These are phyloP conservation scores for Podabrus alpinus DNA, from an alignment of 2,888 invertebrate genomes.

Conservation along the genomic window DNA sequence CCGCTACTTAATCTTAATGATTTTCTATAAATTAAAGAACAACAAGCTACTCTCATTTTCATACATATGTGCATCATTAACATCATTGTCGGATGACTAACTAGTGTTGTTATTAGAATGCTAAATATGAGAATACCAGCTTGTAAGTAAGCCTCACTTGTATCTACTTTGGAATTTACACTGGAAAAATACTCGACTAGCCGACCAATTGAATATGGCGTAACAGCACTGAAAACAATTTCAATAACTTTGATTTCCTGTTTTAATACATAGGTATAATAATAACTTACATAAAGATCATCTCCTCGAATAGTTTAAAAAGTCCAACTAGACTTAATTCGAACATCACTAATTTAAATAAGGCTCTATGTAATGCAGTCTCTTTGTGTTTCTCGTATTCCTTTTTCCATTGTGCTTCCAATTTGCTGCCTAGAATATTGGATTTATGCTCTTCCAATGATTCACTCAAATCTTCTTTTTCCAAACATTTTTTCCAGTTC, in stretches of 20 bases:
- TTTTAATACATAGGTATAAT: not conserved
- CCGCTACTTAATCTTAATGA: constrained; percentile 70
- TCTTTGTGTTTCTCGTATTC: constrained; percentile 49
- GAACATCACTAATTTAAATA: constrained; percentile 45
- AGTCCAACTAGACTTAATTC: constrained; percentile 44
- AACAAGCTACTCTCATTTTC: constrained; percentile 81
- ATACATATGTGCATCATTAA: constrained; percentile 69
- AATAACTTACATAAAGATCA: constrained; percentile 49
- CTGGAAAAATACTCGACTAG: constrained; percentile 66
- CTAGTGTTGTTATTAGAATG: not conserved
- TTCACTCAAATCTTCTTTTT: constrained; percentile 72
- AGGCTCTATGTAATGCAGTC: constrained; percentile 46
- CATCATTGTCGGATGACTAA: not conserved
- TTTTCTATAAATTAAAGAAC: constrained; percentile 83
- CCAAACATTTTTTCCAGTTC: constrained; percentile 41
- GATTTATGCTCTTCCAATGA: constrained; percentile 72
- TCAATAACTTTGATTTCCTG: not conserved
- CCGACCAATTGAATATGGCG: constrained; percentile 63
- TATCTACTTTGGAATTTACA: constrained; percentile 44
- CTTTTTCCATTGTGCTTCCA: constrained; percentile 61
- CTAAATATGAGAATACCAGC: constrained; percentile 57
- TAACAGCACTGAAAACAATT: constrained; percentile 44
- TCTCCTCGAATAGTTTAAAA: constrained; percentile 46
- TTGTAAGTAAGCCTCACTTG: constrained; percentile 72
- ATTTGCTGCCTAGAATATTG: constrained; percentile 63